Conservation (phyloP, 2,888 invertebrate genomes). For the Abscondita cerata region DNA sequence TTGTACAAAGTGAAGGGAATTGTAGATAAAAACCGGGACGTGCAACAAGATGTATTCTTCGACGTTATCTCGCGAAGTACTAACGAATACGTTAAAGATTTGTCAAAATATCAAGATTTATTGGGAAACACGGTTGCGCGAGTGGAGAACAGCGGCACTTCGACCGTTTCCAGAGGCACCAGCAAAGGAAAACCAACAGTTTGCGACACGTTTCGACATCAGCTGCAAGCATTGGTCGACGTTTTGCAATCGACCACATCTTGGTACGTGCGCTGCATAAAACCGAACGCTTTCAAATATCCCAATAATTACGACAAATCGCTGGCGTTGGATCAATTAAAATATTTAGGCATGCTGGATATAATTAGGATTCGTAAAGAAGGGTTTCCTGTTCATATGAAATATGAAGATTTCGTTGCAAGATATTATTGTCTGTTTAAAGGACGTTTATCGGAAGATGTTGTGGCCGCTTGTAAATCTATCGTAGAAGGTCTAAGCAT, state of each 20-base stretch:
- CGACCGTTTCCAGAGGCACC: constrained; percentile 80
- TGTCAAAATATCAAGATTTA: constrained; percentile 70
- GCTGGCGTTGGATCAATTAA: constrained; percentile 84
- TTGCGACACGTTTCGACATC: constrained; percentile 87
- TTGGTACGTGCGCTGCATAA: constrained; percentile 93
- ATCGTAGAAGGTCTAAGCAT: constrained; percentile 71
- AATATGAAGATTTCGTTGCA: constrained; percentile 75
- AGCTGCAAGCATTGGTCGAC: constrained; percentile 86
- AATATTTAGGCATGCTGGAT: constrained; percentile 92
- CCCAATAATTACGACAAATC: constrained; percentile 80
- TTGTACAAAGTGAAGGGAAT: constrained; percentile 83
- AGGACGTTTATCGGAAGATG: constrained; percentile 60
- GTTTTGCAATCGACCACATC: constrained; percentile 89
- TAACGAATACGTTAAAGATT: constrained; percentile 82
- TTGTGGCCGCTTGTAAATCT: constrained; percentile 57
- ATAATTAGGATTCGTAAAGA: constrained; percentile 90
- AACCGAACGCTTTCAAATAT: constrained; percentile 85
- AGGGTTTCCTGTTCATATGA: constrained; percentile 87
- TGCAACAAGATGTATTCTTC: constrained; percentile 92
- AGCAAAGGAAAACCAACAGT: constrained; percentile 90
- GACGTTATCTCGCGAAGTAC: constrained; percentile 86
- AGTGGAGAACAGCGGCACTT: constrained; percentile 50
- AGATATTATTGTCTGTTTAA: constrained; percentile 77
- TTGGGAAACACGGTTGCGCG: constrained; percentile 36
- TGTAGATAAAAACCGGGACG: constrained; percentile 91